phyloP scores from a whole-genome alignment of 2,888 invertebrate species.

The Drepana falcataria region DNA sequence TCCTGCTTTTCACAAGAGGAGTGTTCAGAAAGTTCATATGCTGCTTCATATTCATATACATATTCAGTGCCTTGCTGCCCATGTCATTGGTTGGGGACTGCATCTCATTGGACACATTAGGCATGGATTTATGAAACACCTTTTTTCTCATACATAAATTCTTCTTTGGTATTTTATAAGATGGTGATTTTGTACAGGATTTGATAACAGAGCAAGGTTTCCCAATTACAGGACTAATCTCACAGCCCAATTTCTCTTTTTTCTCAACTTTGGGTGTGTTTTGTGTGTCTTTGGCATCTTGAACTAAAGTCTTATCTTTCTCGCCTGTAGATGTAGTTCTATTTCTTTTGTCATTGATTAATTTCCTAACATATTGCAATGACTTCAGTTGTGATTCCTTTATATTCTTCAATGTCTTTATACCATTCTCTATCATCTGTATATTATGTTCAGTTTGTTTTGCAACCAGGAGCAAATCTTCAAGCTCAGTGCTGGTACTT shows the following conservation, averaged over 20 bases:
- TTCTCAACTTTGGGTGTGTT: slow-evolving; percentile 17
- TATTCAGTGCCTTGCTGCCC: slow-evolving; percentile 43
- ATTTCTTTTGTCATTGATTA: slow-evolving; percentile 40
- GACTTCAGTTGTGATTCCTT: slow-evolving; percentile 46
- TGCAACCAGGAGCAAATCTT: slow-evolving; percentile 45
- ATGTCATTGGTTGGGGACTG: slow-evolving; percentile 40
- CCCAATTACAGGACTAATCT: slow-evolving; percentile 21
- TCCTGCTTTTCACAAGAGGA: slow-evolving; percentile 38
- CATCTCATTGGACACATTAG: slow-evolving; percentile 37
- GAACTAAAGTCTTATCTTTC: slow-evolving; percentile 26
- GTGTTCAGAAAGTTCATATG: slow-evolving; percentile 61
- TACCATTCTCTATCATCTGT: slow-evolving; percentile 44
- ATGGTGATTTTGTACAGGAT: slow-evolving; percentile 44
- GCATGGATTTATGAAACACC: slow-evolving; percentile 53
- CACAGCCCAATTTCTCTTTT: slow-evolving; percentile 16
- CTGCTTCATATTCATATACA: slow-evolving; percentile 65
- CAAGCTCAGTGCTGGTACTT: slow-evolving; percentile 34
- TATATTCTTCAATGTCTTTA: slow-evolving; percentile 38
- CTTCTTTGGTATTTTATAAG: slow-evolving; percentile 62
- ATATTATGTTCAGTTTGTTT: slow-evolving; percentile 44
- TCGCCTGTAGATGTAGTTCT: slow-evolving; percentile 17
- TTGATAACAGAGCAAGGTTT: slow-evolving; percentile 47
- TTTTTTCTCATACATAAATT: slow-evolving; percentile 51
- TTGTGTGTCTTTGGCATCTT: slow-evolving; percentile 21
- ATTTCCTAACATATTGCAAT: slow-evolving; percentile 41